Evolutionary conservation across 1,140 invertebrate species (phyloP), one percentile per base, ranked within the genome.

Genomic region (Dryas iulia): DNA sequence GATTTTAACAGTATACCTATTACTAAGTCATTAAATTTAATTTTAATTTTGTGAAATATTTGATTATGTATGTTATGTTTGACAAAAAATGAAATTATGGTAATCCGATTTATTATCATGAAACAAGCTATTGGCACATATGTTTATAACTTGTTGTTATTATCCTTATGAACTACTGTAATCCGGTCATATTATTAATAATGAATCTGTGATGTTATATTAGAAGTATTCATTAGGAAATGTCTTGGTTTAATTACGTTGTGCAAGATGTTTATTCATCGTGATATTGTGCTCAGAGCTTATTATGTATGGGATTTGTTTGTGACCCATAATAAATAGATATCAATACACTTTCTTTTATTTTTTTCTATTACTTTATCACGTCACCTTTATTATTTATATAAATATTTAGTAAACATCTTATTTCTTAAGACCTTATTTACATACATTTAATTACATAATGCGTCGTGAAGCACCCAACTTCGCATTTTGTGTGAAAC

Each of bases 261-360:
- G 73, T 78, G 67, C 76, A 59, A 73, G 78, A 79, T 84, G 80
- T 87, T 64, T 72, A 82, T 76, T 80, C 76, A 76, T 86, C 79
- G 78, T 86, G 84, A 86, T 86, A 83, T 75, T 83, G 77, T 84
- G 83, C 85, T 89, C 85, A 89, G 80, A 83, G 78, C 70, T 76
- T 47, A 47, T 47, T 47, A n/a, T 59, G 74, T 77, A 72, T 78
- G 74, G 78, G 79, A 71, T 76, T n/a, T n/a, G n/a, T n/a, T n/a
- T 59, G 39, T 72, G 70, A 66, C 73, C 77, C 78, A 71, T 61
- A 82, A 78, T 79, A 80, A 81, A 72, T 72, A 39, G 12, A 72
- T 72, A 72, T 73, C 35, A 69, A 53, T 61, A 65, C 31, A 54
- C 39, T 64, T 70, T 70, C 39, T 65, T 59, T 69, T 56, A 14